Evolutionary conservation across 2,888 invertebrate species (phyloP).

Genomic region (Biston betularia): DNA sequence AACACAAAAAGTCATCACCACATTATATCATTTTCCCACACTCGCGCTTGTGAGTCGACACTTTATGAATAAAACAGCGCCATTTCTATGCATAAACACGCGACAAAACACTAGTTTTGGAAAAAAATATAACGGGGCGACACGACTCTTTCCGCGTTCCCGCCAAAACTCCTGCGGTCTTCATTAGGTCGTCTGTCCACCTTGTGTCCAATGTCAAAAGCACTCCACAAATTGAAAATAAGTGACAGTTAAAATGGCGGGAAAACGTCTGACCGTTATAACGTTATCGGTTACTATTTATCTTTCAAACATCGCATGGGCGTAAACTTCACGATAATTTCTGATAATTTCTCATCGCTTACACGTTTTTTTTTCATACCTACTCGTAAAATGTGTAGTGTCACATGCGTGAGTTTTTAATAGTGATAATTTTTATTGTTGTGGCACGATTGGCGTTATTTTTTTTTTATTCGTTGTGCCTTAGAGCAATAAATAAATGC

Average conservation of each 20-base stretch:
- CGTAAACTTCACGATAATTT: slow-evolving; percentile 62
- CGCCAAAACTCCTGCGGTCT: too few relatives aligned
- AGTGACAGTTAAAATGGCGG: slow-evolving; percentile 72
- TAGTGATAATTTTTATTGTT: slow-evolving; percentile 37
- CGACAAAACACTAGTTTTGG: too few relatives aligned
- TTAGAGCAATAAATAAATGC: neutral
- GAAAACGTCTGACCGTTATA: slow-evolving; percentile 65
- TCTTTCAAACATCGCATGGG: slow-evolving; percentile 66
- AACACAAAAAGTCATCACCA: too few relatives aligned
- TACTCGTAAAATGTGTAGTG: slow-evolving; percentile 38
- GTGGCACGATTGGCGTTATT: slow-evolving; percentile 21
- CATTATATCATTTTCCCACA: too few relatives aligned
- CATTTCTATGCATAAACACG: too few relatives aligned
- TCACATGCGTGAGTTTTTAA: slow-evolving; percentile 36
- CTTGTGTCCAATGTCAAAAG: too few relatives aligned
- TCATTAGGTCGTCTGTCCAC: too few relatives aligned
- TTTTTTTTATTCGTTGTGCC: neutral
- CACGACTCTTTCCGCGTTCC: too few relatives aligned
- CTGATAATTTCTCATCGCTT: slow-evolving; percentile 58
- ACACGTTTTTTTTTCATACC: slow-evolving; percentile 49
- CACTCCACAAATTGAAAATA: slow-evolving; percentile 63
- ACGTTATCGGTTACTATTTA: slow-evolving; percentile 69
- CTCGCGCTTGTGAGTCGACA: too few relatives aligned
- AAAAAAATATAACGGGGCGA: too few relatives aligned
- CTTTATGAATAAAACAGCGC: too few relatives aligned